phyloP scores from a whole-genome alignment of 2,113 vertebrate species.

The Nesogale talazaci region DNA sequence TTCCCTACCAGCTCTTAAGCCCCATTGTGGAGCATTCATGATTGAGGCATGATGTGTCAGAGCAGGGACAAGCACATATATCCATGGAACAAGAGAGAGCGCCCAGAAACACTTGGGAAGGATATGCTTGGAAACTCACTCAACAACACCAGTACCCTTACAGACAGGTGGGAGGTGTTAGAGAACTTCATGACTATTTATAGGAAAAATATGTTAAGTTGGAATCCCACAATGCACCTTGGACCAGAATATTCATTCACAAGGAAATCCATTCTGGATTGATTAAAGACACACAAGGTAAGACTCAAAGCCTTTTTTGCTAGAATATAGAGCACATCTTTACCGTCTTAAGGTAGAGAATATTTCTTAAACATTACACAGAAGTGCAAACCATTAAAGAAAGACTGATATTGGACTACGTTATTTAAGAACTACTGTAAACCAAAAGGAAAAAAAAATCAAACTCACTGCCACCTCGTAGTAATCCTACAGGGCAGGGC shows the following conservation, averaged over 20 bases:
- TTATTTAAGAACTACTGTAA: background rate
- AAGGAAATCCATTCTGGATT: background rate
- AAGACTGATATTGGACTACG: background rate
- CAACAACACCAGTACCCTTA: background rate
- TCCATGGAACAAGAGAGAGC: background rate
- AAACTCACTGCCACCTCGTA: no score
- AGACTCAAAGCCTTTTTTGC: constrained; percentile 11
- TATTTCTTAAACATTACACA: constrained; percentile 13
- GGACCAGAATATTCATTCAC: background rate
- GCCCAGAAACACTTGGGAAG: background rate
- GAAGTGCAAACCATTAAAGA: background rate
- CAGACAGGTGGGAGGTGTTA: background rate
- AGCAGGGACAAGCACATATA: background rate
- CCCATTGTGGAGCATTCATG: background rate
- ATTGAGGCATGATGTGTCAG: background rate
- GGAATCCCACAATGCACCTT: background rate
- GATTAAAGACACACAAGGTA: background rate
- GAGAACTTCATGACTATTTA: background rate
- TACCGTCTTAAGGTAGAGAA: background rate
- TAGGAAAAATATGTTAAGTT: background rate
- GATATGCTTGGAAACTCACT: background rate
- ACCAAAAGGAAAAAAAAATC: no score
- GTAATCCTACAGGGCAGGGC: no score
- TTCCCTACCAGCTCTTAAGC: background rate
- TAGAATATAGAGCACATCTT: background rate